phyloP scores from a whole-genome alignment of 2,888 invertebrate species.

The Patella pellucida region DNA sequence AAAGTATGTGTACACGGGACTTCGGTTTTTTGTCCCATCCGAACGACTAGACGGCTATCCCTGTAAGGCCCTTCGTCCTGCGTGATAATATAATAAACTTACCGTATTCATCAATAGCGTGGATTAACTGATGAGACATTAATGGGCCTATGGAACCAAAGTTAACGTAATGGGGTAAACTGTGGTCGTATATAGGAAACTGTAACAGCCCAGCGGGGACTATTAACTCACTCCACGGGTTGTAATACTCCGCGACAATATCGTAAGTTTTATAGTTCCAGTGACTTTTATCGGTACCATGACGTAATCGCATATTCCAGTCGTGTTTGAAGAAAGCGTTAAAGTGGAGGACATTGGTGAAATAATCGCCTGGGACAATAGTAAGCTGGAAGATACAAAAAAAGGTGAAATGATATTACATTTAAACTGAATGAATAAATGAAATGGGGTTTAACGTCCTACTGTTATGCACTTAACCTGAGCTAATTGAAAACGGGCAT shows the following conservation, averaged over 20 bases:
- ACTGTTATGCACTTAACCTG: no score
- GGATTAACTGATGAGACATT: slow-evolving; percentile 52
- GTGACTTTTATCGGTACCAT: slow-evolving; percentile 37
- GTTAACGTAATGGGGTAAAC: slow-evolving; percentile 56
- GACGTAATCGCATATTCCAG: slow-evolving; percentile 48
- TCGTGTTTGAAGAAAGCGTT: slow-evolving; percentile 70
- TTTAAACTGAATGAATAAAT: neutral
- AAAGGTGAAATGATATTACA: slow-evolving; percentile 1
- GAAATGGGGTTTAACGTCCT: no score
- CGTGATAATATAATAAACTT: slow-evolving; percentile 33
- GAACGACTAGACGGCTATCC: no score
- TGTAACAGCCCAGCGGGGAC: slow-evolving; percentile 63
- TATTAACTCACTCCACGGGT: slow-evolving; percentile 61
- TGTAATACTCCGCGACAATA: slow-evolving; percentile 47
- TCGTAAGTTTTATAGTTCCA: slow-evolving; percentile 53
- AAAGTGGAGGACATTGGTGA: slow-evolving; percentile 73
- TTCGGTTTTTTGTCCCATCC: no score
- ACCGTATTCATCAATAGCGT: slow-evolving; percentile 61
- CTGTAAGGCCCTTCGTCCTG: no score
- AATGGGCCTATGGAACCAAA: slow-evolving; percentile 61
- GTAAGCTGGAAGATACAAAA: slow-evolving; percentile 71
- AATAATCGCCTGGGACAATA: slow-evolving; percentile 74
- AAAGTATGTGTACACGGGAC: no score
- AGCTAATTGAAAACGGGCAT: no score
- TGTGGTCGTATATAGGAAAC: slow-evolving; percentile 61